Evolutionary conservation across 2,113 vertebrate species (phyloP).

Genomic region (Narcine bancroftii): DNA sequence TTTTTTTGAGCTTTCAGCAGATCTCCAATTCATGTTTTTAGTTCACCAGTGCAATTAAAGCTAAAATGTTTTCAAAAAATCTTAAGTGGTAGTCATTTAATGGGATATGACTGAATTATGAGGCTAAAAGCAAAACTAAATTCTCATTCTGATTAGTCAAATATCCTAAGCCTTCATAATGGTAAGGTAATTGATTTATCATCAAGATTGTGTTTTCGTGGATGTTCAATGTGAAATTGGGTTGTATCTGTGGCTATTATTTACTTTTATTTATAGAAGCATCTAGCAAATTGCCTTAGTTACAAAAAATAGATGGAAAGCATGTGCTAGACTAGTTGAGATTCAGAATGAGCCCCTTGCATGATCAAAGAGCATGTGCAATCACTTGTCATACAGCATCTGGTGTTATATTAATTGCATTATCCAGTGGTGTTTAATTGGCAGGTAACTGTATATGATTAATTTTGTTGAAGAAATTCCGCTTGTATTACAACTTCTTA

Average conservation of each 20-base stretch:
- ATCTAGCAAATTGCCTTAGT: not conserved
- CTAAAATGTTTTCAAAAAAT: not conserved
- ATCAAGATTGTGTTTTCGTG: too few relatives aligned
- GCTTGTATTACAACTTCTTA: not conserved
- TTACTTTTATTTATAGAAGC: not conserved
- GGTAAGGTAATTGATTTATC: not conserved
- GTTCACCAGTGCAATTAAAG: not conserved
- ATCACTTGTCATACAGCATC: not conserved
- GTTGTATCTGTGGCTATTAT: not conserved
- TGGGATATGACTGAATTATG: not conserved
- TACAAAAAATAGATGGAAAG: not conserved
- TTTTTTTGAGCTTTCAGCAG: not conserved
- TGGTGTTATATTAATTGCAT: not conserved
- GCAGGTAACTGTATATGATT: too few relatives aligned
- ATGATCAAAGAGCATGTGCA: not conserved
- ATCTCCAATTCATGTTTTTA: not conserved
- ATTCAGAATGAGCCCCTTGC: not conserved
- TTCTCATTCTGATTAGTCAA: not conserved
- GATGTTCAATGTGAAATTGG: not conserved
- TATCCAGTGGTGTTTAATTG: not conserved
- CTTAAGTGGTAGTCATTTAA: not conserved
- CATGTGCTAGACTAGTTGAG: not conserved
- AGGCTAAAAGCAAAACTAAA: not conserved
- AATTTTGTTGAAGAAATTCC: too few relatives aligned
- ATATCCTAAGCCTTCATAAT: not conserved